These are phyloP conservation scores for Myotis planiceps DNA, from an alignment of 2,797 vertebrate genomes.

Conservation along the genomic window DNA sequence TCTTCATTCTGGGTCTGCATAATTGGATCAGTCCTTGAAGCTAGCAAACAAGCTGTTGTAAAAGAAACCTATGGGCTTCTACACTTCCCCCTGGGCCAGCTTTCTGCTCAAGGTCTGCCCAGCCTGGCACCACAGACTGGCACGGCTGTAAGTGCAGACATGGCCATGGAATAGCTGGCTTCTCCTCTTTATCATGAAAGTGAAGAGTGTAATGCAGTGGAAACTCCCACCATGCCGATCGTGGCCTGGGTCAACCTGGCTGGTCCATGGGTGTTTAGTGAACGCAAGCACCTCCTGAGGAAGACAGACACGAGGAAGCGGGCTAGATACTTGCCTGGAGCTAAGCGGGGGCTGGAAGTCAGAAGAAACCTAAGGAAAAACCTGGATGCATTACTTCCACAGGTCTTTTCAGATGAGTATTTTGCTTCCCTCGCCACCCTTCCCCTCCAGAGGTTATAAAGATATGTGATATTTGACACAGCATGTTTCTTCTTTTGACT, in stretches of 20 bases:
- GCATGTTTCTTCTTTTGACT: neutral
- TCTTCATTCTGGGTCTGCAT: neutral
- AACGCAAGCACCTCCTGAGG: neutral
- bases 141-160: too few relatives aligned
- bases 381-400: neutral
- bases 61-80: neutral
- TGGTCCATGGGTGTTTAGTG: fast-evolving
- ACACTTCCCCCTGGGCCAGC: neutral
- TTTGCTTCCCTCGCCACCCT: neutral
- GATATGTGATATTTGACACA: neutral
- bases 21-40: neutral
- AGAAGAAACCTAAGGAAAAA: neutral
- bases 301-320: neutral
- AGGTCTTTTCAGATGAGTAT: neutral
- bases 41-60: neutral
- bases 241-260: neutral
- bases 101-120: neutral
- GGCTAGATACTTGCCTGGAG: neutral
- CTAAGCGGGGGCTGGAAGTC: neutral
- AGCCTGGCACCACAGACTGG: neutral
- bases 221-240: neutral
- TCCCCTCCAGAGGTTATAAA: neutral
- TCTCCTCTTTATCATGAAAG: neutral
- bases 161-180: neutral
- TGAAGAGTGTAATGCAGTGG: neutral